These are phyloP conservation scores for Harpagoxenus sublaevis DNA, from an alignment of 2,888 invertebrate species.

Conservation along the genomic window DNA sequence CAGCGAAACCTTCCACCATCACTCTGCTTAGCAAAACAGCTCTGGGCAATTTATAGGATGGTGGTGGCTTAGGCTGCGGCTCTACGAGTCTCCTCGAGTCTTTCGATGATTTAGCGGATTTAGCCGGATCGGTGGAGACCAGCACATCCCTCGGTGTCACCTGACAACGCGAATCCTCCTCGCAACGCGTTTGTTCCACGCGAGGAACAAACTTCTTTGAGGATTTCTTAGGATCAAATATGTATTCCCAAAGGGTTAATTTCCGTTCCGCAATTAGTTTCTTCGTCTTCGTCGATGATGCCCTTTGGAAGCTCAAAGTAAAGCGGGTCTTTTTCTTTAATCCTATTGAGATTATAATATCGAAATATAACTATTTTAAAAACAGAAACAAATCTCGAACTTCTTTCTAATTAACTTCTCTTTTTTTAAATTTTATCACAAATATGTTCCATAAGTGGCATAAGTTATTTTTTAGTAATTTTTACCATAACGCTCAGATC, in stretches of 20 bases:
- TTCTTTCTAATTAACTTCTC: not conserved
- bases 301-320: not conserved
- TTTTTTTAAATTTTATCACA: not conserved
- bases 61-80: slow-evolving; percentile 58
- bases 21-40: slow-evolving; percentile 45
- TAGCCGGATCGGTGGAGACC: slow-evolving; percentile 33
- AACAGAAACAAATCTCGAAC: not conserved
- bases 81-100: slow-evolving; percentile 10
- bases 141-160: slow-evolving; percentile 53
- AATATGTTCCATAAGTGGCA: not conserved
- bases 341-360: not conserved
- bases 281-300: not conserved
- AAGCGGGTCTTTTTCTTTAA: not conserved
- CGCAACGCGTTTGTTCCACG: not conserved
- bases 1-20: not conserved
- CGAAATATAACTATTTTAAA: not conserved
- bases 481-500: not conserved
- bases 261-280: not conserved
- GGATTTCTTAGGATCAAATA: slow-evolving; percentile 56
- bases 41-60: slow-evolving; percentile 55
- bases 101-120: not conserved
- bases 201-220: slow-evolving; percentile 42
- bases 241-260: slow-evolving; percentile 46
- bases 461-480: not conserved
- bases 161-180: slow-evolving; percentile 68